Base-by-base conservation (phyloP, 2,113 vertebrate genomes). In the Herpailurus yagouaroundi region DNA sequence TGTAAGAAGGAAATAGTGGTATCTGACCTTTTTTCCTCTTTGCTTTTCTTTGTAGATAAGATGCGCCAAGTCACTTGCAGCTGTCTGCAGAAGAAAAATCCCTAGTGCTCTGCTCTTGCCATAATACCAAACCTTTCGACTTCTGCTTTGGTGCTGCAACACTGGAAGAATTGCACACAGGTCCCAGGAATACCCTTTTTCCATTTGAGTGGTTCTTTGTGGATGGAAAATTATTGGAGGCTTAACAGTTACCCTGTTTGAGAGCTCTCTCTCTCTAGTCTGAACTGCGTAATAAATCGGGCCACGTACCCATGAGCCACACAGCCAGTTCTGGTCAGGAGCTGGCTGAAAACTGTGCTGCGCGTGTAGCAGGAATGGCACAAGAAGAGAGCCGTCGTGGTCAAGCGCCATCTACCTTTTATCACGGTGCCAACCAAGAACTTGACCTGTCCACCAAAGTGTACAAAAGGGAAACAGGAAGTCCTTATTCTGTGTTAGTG, bases 401-500 rank as follows among this genome's bases (percentile, higher is more conserved):
- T 21, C 99, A 99, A 31, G 99, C 98, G 97, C 98, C 99, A 90
- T 98, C 99, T 90, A 97, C 99, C 41, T 99, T 99, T 95, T 99
- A 99, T 97, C 99, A 99, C 96, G 98, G 99, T 98, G 89, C 99
- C 96, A 98, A 98, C 98, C 99, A 99, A 92, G 99, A 99, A 96
- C 99, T 99, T 16, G 99, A 99, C 97, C 98, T 99, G 98, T 99
- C 99, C 74, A 99, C 99, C 98, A 99, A 99, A 98, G 99, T 99
- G 16, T 99, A 99, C 98, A 99, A 99, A 97, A 99, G 99, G 97
- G 99, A 99, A 95, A 98, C 99, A 2, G 99, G 99, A 45, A 99
- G 99, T 57, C 99, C 99, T n/a, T 99, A 99, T 96, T 99, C 99
- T 9, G 99, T 99, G 97, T 97, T 99, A 97, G 99, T 99, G 97